Conservation (phyloP, 2,888 invertebrate genomes). For the Trissolcus japonicus region DNA sequence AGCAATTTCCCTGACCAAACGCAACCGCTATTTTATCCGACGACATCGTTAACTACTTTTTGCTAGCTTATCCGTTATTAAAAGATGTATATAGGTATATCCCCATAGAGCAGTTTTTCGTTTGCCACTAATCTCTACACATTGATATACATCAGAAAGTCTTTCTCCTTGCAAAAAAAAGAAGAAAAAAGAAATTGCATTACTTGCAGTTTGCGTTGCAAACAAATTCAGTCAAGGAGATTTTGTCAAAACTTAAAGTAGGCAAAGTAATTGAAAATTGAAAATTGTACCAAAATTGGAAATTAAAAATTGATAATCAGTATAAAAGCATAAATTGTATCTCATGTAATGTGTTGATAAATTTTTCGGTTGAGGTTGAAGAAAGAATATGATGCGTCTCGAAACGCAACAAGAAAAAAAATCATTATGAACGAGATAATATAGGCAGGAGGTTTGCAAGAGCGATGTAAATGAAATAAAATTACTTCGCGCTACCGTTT, state of each 20-base stretch:
- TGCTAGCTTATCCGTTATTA: slow-evolving; percentile 46
- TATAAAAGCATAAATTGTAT: too few species aligned
- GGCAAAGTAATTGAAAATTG: too few species aligned
- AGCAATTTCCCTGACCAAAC: slow-evolving; percentile 44
- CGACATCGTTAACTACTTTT: slow-evolving; percentile 65
- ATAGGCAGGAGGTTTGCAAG: slow-evolving; percentile 52
- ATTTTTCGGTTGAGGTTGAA: too few species aligned
- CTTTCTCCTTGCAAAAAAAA: slow-evolving; percentile 9
- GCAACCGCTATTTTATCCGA: slow-evolving; percentile 44
- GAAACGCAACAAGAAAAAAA: too few species aligned
- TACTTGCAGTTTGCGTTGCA: too few species aligned
- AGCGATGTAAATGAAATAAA: slow-evolving; percentile 54
- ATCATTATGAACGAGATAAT: slow-evolving; percentile 57
- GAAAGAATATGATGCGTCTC: too few species aligned
- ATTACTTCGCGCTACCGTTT: slow-evolving; percentile 60
- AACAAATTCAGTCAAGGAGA: too few species aligned
- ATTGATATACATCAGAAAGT: slow-evolving; percentile 8
- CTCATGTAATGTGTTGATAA: too few species aligned
- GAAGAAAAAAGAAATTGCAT: too few species aligned
- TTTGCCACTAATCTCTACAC: slow-evolving; percentile 22
- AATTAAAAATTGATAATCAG: too few species aligned
- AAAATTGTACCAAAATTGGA: too few species aligned
- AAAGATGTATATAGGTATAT: slow-evolving; percentile 26
- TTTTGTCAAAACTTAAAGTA: not conserved
- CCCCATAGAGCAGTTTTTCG: slow-evolving; percentile 15